Conservation (phyloP, 2,888 invertebrate species). For the Coelopa pilipes region DNA sequence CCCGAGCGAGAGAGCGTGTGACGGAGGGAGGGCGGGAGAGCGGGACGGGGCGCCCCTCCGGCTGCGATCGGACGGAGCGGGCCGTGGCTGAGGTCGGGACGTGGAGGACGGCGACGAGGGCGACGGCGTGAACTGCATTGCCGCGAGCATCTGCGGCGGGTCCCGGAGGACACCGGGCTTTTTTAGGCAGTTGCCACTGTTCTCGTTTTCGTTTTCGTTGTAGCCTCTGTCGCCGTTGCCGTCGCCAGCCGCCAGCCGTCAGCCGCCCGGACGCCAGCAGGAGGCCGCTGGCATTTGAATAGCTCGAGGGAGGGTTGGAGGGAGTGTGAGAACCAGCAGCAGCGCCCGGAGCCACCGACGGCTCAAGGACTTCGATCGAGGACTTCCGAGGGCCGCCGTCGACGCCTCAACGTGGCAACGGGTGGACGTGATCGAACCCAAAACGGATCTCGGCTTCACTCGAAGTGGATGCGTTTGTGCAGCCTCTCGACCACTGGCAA, state of each 20-base stretch:
- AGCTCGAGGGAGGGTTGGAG: not conserved
- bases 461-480: no score
- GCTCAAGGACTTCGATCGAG: no score
- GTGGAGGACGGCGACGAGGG: not conserved
- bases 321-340: no score
- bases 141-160: not conserved
- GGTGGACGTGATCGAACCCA: no score
- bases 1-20: not conserved
- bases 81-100: constrained; percentile 3
- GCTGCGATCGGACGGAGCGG: constrained; percentile 2
- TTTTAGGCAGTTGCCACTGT: constrained; percentile 11
- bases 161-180: constrained; percentile 29
- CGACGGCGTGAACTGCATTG: not conserved
- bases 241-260: not conserved
- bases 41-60: not conserved
- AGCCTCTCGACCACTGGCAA: no score
- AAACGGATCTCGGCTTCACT: no score
- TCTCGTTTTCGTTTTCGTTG: not conserved
- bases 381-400: no score
- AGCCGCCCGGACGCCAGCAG: constrained; percentile 5
- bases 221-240: constrained; percentile 23
- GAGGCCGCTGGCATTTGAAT: constrained; percentile 17
- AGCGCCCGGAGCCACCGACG: no score
- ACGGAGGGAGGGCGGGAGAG: no score
- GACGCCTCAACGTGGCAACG: no score